Evolutionary conservation across 2,888 invertebrate genomes (phyloP).

Genomic region (Hartigia nigra): DNA sequence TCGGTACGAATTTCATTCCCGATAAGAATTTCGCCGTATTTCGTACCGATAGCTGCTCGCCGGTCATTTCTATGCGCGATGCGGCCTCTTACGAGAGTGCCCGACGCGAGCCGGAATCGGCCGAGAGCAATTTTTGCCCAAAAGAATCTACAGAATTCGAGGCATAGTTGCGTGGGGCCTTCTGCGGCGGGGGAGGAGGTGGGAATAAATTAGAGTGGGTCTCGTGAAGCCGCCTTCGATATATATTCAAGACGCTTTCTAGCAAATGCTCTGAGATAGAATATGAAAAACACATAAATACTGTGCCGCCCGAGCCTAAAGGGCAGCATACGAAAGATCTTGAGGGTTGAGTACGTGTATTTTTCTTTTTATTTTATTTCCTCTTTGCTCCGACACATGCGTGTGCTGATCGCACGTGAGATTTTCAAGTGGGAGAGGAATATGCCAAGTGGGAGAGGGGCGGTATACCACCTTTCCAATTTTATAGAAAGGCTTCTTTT

Average conservation of each 20-base stretch:
- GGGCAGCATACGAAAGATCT: not conserved
- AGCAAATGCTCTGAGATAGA: constrained; percentile 18
- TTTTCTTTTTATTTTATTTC: not conserved
- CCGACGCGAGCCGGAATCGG: not conserved
- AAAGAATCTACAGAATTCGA: constrained; percentile 56
- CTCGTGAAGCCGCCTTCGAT: constrained; percentile 14
- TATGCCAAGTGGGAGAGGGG: no score
- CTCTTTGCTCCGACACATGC: not conserved
- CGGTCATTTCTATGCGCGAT: constrained; percentile 48
- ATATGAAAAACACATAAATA: constrained; percentile 25
- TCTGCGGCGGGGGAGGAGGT: no score
- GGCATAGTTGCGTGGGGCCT: no score
- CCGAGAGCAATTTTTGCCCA: constrained; percentile 43
- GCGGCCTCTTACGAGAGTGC: not conserved
- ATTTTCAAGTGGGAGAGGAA: not conserved
- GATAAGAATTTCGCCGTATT: constrained; percentile 53
- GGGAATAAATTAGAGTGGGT: constrained; percentile 50
- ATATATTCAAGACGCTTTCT: constrained; percentile 17
- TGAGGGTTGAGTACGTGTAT: not conserved
- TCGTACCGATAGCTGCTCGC: constrained; percentile 18
- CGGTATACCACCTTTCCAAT: not conserved
- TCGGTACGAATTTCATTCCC: constrained; percentile 51
- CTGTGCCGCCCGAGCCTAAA: not conserved
- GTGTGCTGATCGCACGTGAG: not conserved
- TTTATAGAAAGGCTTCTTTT: constrained; percentile 5